A percentile compares a stretch with the other conserved stretches of the same genome.
Conservation (phyloP, 2,888 invertebrate species). For the Himalopsyche tibetana region DNA sequence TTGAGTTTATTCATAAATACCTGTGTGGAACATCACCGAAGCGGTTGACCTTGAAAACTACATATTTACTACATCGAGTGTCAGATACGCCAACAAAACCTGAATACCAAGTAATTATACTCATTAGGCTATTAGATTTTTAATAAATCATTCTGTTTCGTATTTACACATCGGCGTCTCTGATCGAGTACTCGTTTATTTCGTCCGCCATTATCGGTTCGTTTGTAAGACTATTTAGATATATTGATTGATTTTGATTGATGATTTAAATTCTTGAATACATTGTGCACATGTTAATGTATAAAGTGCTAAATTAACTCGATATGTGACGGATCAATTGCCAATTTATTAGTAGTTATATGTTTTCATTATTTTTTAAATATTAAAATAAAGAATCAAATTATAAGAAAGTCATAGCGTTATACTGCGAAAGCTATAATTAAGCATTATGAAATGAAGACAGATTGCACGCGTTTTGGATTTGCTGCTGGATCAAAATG, state of each 20-base stretch:
- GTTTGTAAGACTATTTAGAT: background rate
- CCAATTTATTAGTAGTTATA: background rate
- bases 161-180: background rate
- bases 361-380: background rate
- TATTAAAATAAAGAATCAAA: too few relatives aligned
- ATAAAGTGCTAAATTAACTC: background rate
- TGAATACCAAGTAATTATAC: conserved; percentile 23
- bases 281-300: background rate
- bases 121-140: conserved; percentile 27
- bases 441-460: too few relatives aligned
- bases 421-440: too few relatives aligned
- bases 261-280: background rate
- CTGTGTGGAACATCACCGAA: background rate
- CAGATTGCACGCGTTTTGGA: too few relatives aligned
- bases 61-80: background rate
- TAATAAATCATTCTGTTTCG: conserved; percentile 1
- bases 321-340: background rate
- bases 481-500: too few relatives aligned
- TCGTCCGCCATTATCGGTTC: background rate
- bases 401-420: too few relatives aligned
- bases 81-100: background rate
- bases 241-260: conserved; percentile 33
- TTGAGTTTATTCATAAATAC: background rate
- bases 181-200: background rate
- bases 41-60: conserved; percentile 7